Percentiles rank a stretch among this genome's conserved stretches.
These are phyloP conservation scores for Heliangelus exortis DNA, from an alignment of 2,797 vertebrate genomes.

Conservation along the genomic window DNA sequence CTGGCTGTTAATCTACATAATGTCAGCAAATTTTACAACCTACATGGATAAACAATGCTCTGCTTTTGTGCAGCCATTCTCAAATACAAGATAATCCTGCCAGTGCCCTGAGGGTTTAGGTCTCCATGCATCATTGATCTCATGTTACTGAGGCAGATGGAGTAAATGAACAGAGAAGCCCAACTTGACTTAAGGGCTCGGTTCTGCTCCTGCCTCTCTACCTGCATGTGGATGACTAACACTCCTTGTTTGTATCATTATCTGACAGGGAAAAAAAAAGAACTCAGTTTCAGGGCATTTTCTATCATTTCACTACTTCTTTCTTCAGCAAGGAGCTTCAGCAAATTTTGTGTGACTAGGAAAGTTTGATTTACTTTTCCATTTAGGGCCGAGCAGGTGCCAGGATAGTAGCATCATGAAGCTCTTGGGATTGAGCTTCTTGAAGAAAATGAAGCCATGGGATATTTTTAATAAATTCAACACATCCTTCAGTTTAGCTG, in stretches of 20 bases:
- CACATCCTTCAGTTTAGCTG: background rate
- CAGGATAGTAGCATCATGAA: background rate
- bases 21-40: constrained; percentile 51
- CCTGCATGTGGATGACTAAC: constrained; percentile 18
- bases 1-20: background rate
- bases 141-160: constrained; percentile 44
- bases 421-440: constrained; percentile 10
- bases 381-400: constrained; percentile 7
- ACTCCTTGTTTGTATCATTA: background rate
- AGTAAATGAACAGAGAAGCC: constrained; percentile 58
- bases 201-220: constrained; percentile 17
- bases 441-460: background rate
- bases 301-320: constrained; percentile 30
- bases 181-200: constrained; percentile 3
- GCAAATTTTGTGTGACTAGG: constrained; percentile 39
- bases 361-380: constrained; percentile 25
- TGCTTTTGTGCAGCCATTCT: constrained; percentile 26
- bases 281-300: constrained; percentile 30
- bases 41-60: constrained; percentile 43
- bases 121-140: constrained; percentile 51
- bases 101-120: background rate
- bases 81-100: constrained; percentile 36
- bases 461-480: background rate
- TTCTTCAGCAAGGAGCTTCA: constrained; percentile 52
- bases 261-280: background rate